These are phyloP conservation scores for Drosophila mayri DNA, from an alignment of 1,140 invertebrate genomes.

Conservation along the genomic window DNA sequence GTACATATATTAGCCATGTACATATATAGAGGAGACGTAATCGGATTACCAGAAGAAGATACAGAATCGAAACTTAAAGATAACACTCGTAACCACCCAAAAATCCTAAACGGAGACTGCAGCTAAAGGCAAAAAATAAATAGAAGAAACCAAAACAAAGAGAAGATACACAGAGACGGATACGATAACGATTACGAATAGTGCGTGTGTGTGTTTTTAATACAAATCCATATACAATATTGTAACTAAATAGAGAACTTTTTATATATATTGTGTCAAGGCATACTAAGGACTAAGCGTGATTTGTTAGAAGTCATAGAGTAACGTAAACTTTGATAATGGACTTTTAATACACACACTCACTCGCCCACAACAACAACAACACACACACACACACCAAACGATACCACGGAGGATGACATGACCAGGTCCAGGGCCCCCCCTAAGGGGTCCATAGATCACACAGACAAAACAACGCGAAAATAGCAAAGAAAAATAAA, in stretches of 20 bases:
- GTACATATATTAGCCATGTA: slow-evolving; percentile 52
- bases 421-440: slow-evolving; percentile 8
- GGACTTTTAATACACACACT: slow-evolving; percentile 74
- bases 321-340: slow-evolving; percentile 75
- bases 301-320: slow-evolving; percentile 78
- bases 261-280: slow-evolving; percentile 79
- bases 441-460: slow-evolving; percentile 1
- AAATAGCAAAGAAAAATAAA: slow-evolving; percentile 51
- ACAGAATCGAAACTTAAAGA: slow-evolving; percentile 76
- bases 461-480: slow-evolving; percentile 35
- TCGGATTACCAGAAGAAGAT: slow-evolving; percentile 52
- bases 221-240: slow-evolving; percentile 64
- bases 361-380: slow-evolving; percentile 5
- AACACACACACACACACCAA: slow-evolving; percentile 21
- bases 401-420: slow-evolving; percentile 17
- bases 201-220: slow-evolving; percentile 65
- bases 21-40: slow-evolving; percentile 39
- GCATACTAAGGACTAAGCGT: slow-evolving; percentile 67
- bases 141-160: slow-evolving; percentile 25
- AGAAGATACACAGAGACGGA: slow-evolving; percentile 19
- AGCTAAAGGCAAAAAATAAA: slow-evolving; percentile 57
- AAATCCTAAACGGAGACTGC: slow-evolving; percentile 81
- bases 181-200: slow-evolving; percentile 58
- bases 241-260: slow-evolving; percentile 77
- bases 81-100: slow-evolving; percentile 79